Percentiles rank a stretch among this genome's conserved stretches.
Conservation (phyloP, 2,888 invertebrate genomes). For the Megaustenia siamemsis region DNA sequence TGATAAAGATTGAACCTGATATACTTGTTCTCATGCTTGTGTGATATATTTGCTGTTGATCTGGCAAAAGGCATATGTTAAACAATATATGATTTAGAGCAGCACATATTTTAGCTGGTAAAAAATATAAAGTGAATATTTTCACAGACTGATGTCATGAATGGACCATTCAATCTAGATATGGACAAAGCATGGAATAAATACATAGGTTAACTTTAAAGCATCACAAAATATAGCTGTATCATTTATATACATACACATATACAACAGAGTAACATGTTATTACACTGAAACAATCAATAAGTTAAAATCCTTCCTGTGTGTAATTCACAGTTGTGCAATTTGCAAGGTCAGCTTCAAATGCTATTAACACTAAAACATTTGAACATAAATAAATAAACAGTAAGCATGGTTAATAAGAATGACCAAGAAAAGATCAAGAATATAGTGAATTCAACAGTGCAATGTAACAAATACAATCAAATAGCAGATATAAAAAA, state of each 20-base stretch:
- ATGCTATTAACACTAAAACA: conserved; percentile 21
- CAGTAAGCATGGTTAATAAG: neutral
- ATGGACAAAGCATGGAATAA: conserved; percentile 17
- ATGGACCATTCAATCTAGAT: conserved; percentile 5
- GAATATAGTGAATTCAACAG: neutral
- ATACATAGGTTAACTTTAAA: conserved; percentile 38
- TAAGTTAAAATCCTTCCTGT: neutral
- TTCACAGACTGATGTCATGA: neutral
- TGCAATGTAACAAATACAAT: neutral
- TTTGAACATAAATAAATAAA: neutral
- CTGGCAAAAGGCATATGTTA: neutral
- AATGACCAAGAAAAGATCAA: neutral
- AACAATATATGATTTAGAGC: neutral
- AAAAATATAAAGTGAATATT: neutral
- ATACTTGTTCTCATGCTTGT: neutral
- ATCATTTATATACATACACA: conserved; percentile 13
- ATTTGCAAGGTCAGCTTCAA: conserved; percentile 41
- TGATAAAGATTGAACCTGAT: neutral
- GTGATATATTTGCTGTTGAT: neutral
- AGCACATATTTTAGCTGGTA: neutral
- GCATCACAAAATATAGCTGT: conserved; percentile 40
- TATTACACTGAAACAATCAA: conserved; percentile 25
- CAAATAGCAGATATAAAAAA: neutral
- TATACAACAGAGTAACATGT: conserved; percentile 11
- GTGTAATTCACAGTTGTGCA: conserved; percentile 41